Conservation (phyloP, 2,797 vertebrate species). For the Clarias pachynema region DNA sequence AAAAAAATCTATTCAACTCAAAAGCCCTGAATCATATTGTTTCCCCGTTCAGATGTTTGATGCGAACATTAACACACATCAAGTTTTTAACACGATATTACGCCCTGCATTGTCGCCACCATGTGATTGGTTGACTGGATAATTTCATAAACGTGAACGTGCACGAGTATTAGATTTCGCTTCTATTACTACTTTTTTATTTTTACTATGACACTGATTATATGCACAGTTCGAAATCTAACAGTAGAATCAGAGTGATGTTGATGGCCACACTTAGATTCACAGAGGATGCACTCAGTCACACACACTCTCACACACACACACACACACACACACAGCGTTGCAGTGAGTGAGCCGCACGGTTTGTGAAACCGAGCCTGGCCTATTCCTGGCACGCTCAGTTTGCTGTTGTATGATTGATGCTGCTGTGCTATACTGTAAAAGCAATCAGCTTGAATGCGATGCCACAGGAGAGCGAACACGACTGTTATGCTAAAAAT, state of each 20-base stretch:
- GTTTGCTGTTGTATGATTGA: slow-evolving; percentile 39
- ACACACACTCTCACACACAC: slow-evolving; percentile 13
- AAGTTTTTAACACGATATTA: neutral
- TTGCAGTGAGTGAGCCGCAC: slow-evolving; percentile 11
- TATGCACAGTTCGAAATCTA: neutral
- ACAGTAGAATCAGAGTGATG: neutral
- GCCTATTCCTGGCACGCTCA: slow-evolving; percentile 39
- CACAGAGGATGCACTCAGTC: neutral
- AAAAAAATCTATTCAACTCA: neutral
- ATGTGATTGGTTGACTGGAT: neutral
- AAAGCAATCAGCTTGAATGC: slow-evolving; percentile 35
- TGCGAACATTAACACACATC: neutral
- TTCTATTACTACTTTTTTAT: neutral
- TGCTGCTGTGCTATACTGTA: slow-evolving; percentile 29
- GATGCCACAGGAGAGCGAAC: slow-evolving; percentile 27
- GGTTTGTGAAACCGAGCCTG: slow-evolving; percentile 30
- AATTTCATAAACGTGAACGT: neutral
- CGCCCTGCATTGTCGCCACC: neutral
- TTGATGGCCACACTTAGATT: neutral
- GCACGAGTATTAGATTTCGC: neutral
- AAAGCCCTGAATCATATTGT: neutral
- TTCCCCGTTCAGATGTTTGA: neutral
- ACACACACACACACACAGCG: slow-evolving; percentile 17
- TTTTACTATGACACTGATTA: neutral
- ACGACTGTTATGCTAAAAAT: slow-evolving; percentile 38